Percentiles rank a stretch among this genome's conserved stretches.
Conservation (phyloP, 2,888 invertebrate genomes). For the Sarcophaga subvicina region DNA sequence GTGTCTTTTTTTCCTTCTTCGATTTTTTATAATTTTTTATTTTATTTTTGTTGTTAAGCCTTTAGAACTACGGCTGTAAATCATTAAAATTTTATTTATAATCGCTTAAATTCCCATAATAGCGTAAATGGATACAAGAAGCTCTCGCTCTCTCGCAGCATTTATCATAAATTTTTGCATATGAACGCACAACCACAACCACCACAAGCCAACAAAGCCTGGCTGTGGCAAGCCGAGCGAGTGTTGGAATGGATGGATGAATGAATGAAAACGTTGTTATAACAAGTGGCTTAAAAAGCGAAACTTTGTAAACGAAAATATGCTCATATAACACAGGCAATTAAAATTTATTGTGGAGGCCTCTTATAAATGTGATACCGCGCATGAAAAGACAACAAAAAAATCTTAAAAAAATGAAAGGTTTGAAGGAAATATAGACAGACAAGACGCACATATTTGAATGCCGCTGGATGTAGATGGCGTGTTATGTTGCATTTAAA, state of each 20-base stretch:
- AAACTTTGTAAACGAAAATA: slow-evolving; percentile 1
- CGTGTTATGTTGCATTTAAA: slow-evolving; percentile 42
- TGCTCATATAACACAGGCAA: slow-evolving; percentile 56
- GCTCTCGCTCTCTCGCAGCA: not conserved
- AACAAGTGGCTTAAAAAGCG: too few species aligned
- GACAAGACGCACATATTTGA: too few species aligned
- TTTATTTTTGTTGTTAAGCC: too few species aligned
- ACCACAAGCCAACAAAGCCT: too few species aligned
- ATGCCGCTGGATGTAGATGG: not conserved
- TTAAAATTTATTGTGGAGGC: slow-evolving; percentile 52
- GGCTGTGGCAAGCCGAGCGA: too few species aligned
- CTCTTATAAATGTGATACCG: too few species aligned
- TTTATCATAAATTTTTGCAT: slow-evolving; percentile 61
- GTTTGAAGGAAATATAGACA: too few species aligned
- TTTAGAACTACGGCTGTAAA: slow-evolving; percentile 27
- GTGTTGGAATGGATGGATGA: too few species aligned
- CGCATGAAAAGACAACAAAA: not conserved
- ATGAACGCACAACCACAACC: slow-evolving; percentile 6
- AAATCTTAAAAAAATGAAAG: slow-evolving; percentile 1
- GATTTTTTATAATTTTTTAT: too few species aligned
- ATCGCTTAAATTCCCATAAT: slow-evolving; percentile 60
- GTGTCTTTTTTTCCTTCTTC: too few species aligned
- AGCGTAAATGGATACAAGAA: slow-evolving; percentile 46
- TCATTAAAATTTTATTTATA: slow-evolving; percentile 57
- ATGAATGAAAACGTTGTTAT: too few species aligned